Evolutionary conservation across 2,797 vertebrate genomes (phyloP), one percentile per base, ranked within the genome.

Genomic region (Ctenopoma multispine): DNA sequence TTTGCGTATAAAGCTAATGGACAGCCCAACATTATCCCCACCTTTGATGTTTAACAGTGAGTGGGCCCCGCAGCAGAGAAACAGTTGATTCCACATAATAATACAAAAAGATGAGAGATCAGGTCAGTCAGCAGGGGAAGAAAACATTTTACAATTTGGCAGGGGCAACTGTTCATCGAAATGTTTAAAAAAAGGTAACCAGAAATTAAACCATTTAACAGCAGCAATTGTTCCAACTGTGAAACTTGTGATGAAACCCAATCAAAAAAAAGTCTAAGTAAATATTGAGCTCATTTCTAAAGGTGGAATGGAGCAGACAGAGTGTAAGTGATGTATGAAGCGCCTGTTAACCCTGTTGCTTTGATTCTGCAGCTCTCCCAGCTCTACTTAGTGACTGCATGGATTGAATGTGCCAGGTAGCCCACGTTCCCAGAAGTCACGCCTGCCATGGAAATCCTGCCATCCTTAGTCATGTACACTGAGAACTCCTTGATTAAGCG

Each of bases 391-490:
- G 96, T 96, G 86, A 99, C 97, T 1, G 96, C 91, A 44, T 99
- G 97, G 88, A 99, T 98, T 15, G 90, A 96, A 0, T 97, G 95
- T 61, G 97, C 97, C 81, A 99, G 93, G 89, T 98, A 97, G 51
- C 89, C 96, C 15, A 99, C 97, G 0, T 99, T 99, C 70, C 94
- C 93, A 0, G 98, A 98, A 0, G 97, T 88, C 63, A 99, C 96
- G 0, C 98, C 98, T 0, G 98, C 98, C 87, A 99, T 92, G 7
- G 98, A 99, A 87, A 99, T 99, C 41, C 97, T 95, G 29, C 98
- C 97, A 11, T 99, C 97, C 88, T 99, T 99, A 27, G 98, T 99
- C 98, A 99, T 96, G 87, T 99, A 99, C 86, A 99, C 86, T 0
- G 98, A 99, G 91, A 96, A 99, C 50, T 99, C 97, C 75, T 98